Evolutionary conservation across 2,797 vertebrate genomes (phyloP), one percentile per base, ranked within the genome.

Genomic region (Pseudochromis fuscus): DNA sequence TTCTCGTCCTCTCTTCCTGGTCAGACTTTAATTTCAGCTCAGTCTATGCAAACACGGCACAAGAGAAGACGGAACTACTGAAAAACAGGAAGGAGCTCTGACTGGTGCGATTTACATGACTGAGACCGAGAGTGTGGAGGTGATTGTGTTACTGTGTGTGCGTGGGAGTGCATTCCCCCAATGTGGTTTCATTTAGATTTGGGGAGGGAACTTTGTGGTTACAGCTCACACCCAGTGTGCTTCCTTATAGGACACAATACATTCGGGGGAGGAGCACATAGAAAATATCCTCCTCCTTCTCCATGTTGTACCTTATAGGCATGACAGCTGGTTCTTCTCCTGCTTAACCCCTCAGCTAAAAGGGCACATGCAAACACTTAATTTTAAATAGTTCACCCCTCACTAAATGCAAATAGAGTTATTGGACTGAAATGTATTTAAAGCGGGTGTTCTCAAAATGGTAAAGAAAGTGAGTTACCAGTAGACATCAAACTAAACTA

Each of bases 51-150:
- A 79, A 79, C 82, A 79, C 28, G 28, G 74, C 73, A 78, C 65
- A 33, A 57, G 75, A 83, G 79, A 85, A 82, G 51, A 87, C 84
- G 81, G 85, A 91, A 89, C 88, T 75, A 70, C 55, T 66, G 86
- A 84, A 93, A 92, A 91, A 92, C 89, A 92, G 91, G 93, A 91
- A 93, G 90, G 40, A 87, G 80, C 66, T 58, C 75, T 81, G 86
- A 90, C 79, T 90, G 69, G 58, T 80, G 77, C 57, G 59, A 89
- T 79, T 86, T 87, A 63, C 65, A 65, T 77, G 70, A 77, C 75
- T 66, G 55, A 66, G 58, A 48, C 62, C 51, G 77, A 73, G 79
- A 64, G 84, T 53, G 72, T 57, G 44, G 51, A 42, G 68, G 62
- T 19, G 38, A 19, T n/a, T 44, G 79, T 65, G 84, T 51, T 55